Percentiles rank a stretch among this genome's conserved stretches.
Conservation (phyloP, 1,140 invertebrate species). For the Prorops nasuta region DNA sequence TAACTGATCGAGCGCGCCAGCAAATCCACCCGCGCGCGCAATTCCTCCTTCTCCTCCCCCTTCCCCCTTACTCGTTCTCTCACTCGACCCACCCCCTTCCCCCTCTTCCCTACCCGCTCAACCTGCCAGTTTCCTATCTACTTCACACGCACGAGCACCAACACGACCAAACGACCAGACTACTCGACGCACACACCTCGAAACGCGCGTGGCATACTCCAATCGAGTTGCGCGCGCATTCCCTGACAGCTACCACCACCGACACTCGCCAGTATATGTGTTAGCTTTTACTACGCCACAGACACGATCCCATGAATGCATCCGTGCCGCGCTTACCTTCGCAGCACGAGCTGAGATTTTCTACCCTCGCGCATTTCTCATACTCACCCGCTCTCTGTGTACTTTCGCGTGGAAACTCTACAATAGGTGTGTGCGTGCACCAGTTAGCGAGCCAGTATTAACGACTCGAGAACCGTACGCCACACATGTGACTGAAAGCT, state of each 20-base stretch:
- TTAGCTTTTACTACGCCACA: too few relatives aligned
- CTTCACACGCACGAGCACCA: constrained; percentile 10
- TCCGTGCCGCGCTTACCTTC: neutral
- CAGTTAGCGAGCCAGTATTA: too few relatives aligned
- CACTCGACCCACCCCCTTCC: constrained; percentile 18
- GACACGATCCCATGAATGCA: neutral
- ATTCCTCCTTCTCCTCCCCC: constrained; percentile 1
- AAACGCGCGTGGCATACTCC: constrained; percentile 15
- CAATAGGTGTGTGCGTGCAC: too few relatives aligned
- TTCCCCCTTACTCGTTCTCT: constrained; percentile 11
- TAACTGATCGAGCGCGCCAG: constrained; percentile 18
- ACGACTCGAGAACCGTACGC: too few relatives aligned
- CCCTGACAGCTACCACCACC: constrained; percentile 19
- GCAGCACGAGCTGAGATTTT: constrained; percentile 6
- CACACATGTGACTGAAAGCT: too few relatives aligned
- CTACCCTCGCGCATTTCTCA: constrained; percentile 26
- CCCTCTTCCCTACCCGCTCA: constrained; percentile 5
- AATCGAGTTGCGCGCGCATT: constrained; percentile 17
- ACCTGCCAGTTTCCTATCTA: constrained; percentile 21
- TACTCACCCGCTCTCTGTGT: too few relatives aligned
- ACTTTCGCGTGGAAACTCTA: too few relatives aligned
- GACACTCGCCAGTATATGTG: too few relatives aligned
- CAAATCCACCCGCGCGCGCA: neutral
- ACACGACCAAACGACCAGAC: constrained; percentile 4
- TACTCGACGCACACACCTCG: constrained; percentile 17